These are phyloP conservation scores for Scolopax rusticola DNA, from an alignment of 2,797 vertebrate species.

Conservation along the genomic window DNA sequence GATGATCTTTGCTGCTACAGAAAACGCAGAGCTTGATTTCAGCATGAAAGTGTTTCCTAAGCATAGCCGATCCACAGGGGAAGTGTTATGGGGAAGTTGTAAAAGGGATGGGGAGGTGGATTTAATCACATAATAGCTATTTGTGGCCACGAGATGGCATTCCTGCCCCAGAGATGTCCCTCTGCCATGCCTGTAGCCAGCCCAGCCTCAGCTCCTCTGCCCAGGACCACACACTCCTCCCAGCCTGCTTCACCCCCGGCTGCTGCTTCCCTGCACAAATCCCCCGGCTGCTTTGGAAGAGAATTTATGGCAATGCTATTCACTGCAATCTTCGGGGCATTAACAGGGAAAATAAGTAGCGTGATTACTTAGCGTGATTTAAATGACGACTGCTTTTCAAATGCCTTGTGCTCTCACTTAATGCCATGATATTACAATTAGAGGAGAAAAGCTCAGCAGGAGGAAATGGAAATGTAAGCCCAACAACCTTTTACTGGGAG, in stretches of 20 bases:
- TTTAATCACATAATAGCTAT: slow-evolving; percentile 27
- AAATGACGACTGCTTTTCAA: neutral
- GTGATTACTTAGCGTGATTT: neutral
- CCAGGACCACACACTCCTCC: neutral
- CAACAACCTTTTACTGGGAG: neutral
- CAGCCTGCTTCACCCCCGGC: neutral
- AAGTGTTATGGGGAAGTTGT: neutral
- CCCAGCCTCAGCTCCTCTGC: neutral
- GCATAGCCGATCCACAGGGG: neutral
- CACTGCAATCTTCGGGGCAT: neutral
- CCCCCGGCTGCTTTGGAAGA: neutral
- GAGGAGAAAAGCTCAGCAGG: slow-evolving; percentile 23
- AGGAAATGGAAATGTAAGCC: neutral
- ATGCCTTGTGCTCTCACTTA: neutral
- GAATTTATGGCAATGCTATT: neutral
- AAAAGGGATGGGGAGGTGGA: neutral
- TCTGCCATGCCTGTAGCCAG: neutral
- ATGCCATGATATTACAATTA: neutral
- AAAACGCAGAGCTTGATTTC: neutral
- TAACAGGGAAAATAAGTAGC: neutral
- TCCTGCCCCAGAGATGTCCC: slow-evolving; percentile 50
- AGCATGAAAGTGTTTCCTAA: neutral
- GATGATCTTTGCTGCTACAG: neutral
- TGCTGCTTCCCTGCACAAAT: neutral
- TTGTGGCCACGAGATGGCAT: slow-evolving; percentile 77